phyloP scores from a whole-genome alignment of 2,888 invertebrate genomes.

The Pasiphila rectangulata region DNA sequence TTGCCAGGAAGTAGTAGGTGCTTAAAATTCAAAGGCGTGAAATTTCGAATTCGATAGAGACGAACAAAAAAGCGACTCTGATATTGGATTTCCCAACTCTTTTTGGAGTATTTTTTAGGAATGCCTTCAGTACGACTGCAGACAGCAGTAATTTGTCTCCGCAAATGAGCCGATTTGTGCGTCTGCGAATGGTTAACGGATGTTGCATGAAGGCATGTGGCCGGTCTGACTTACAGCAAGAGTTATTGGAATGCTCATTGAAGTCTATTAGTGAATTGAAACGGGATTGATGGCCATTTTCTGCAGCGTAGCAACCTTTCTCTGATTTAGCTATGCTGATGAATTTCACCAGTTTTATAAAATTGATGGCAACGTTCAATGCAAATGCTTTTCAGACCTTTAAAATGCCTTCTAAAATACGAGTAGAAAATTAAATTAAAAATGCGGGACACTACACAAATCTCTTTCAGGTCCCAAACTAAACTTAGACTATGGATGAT shows the following conservation, averaged over 20 bases:
- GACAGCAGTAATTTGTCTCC: conserved; percentile 73
- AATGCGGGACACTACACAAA: too few relatives aligned
- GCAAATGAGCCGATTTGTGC: conserved; percentile 79
- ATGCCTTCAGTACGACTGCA: conserved; percentile 59
- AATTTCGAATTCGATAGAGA: conserved; percentile 13
- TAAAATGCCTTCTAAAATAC: too few relatives aligned
- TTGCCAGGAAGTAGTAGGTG: neutral
- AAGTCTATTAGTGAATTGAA: conserved; percentile 63
- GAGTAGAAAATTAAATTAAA: too few relatives aligned
- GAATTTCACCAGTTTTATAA: neutral
- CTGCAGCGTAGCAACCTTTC: neutral
- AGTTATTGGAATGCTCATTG: conserved; percentile 56
- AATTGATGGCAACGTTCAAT: too few relatives aligned
- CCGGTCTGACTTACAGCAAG: conserved; percentile 51
- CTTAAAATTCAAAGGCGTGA: neutral
- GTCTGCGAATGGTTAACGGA: conserved; percentile 74
- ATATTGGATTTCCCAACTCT: conserved; percentile 66
- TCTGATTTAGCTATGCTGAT: neutral
- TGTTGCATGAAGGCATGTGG: conserved; percentile 67
- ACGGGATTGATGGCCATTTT: conserved; percentile 28
- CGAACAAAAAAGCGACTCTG: conserved; percentile 46
- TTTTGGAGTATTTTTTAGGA: conserved; percentile 67
- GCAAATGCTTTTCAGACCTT: too few relatives aligned
- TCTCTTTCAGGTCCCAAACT: too few relatives aligned
- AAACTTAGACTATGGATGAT: too few relatives aligned